Percentiles rank a stretch among this genome's conserved stretches.
These are phyloP conservation scores for Atta cephalotes DNA, from an alignment of 1,140 invertebrate genomes.

Conservation along the genomic window DNA sequence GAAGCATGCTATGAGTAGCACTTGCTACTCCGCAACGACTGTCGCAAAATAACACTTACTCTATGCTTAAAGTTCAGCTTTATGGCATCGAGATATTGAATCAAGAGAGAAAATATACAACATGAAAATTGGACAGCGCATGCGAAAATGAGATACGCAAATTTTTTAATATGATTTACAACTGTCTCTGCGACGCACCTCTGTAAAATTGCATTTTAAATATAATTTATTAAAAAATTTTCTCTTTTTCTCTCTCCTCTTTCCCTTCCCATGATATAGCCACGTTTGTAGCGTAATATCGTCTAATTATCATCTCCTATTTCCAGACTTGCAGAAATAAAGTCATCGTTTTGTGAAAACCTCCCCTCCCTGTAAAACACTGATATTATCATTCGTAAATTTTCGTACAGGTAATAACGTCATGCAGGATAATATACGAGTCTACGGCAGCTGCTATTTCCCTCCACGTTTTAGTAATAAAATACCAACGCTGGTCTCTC, in stretches of 20 bases:
- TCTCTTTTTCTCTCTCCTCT: not conserved
- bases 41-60: not conserved
- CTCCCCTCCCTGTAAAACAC: not conserved
- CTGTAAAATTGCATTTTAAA: slow-evolving; percentile 15
- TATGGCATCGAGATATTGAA: not conserved
- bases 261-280: not conserved
- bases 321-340: not conserved
- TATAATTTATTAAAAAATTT: slow-evolving; percentile 16
- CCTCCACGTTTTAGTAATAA: slow-evolving; percentile 59
- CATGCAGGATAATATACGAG: slow-evolving; percentile 53
- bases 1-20: slow-evolving; percentile 33
- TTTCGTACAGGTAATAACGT: slow-evolving; percentile 58
- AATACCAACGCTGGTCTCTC: slow-evolving; percentile 56
- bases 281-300: not conserved
- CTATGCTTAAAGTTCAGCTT: slow-evolving; percentile 33
- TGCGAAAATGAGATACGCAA: not conserved
- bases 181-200: not conserved
- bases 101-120: not conserved
- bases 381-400: slow-evolving; percentile 62
- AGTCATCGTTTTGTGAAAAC: not conserved
- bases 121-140: not conserved
- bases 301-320: not conserved
- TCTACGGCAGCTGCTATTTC: slow-evolving; percentile 55
- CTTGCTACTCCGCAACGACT: slow-evolving; percentile 48
- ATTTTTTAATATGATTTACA: slow-evolving; percentile 22